Conservation (phyloP, 2,797 vertebrate genomes). For the Clarias fuscus region DNA sequence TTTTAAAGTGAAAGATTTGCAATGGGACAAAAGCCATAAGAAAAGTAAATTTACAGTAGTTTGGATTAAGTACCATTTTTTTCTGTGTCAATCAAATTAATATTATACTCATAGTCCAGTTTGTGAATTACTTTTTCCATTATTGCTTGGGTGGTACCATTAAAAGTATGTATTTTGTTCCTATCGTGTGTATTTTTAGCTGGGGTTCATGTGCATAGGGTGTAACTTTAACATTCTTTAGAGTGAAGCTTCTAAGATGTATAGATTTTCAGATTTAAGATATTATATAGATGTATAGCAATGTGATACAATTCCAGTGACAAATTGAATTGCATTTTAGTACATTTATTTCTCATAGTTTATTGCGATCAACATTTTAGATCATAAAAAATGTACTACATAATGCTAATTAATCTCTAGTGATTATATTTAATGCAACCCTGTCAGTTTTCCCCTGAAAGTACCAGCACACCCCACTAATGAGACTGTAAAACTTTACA, state of each 20-base stretch:
- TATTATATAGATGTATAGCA: background rate
- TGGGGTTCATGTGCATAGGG: too few relatives aligned
- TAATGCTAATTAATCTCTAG: slow-evolving; percentile 29
- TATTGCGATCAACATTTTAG: slow-evolving; percentile 4
- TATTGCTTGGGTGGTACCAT: background rate
- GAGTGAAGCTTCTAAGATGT: background rate
- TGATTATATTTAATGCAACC: slow-evolving; percentile 37
- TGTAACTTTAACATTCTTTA: background rate
- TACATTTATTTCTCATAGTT: background rate
- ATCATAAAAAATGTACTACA: background rate
- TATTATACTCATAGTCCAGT: background rate
- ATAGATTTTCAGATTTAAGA: background rate
- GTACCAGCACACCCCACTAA: slow-evolving; percentile 51
- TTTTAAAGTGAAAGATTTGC: background rate
- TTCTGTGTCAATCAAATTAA: background rate
- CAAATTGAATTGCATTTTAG: background rate
- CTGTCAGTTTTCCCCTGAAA: slow-evolving; percentile 21
- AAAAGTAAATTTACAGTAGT: too few relatives aligned
- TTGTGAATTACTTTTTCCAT: background rate
- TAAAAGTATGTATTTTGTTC: background rate
- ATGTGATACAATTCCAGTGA: background rate
- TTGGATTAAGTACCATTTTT: background rate
- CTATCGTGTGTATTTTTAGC: background rate
- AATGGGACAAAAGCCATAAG: background rate
- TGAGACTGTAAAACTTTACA: slow-evolving; percentile 67